These are phyloP conservation scores for Cremastinae sp. DNA, from an alignment of 2,888 invertebrate species.

Conservation along the genomic window DNA sequence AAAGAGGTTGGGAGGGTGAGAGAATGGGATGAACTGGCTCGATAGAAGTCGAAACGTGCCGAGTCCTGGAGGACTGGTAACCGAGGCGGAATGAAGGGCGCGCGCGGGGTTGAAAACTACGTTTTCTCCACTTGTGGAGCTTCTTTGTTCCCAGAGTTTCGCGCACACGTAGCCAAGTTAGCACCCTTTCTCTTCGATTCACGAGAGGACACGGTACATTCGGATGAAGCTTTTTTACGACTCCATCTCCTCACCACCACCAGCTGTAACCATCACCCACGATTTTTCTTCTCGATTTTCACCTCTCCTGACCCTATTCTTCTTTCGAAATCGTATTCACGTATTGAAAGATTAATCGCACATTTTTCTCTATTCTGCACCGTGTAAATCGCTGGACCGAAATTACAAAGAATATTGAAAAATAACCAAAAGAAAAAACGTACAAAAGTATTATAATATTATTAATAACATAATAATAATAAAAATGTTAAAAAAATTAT, in stretches of 20 bases:
- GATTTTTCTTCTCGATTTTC: conserved; percentile 6
- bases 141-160: conserved; percentile 54
- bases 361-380: background rate
- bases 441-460: no score
- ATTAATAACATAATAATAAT: no score
- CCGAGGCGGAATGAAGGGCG: background rate
- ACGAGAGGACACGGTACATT: background rate
- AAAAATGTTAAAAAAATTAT: no score
- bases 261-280: background rate
- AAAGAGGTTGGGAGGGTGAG: background rate
- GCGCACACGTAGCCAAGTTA: conserved; percentile 32
- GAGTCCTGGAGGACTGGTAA: background rate
- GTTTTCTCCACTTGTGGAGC: conserved; percentile 60
- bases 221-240: conserved; percentile 32
- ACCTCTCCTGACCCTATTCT: background rate
- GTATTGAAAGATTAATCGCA: conserved; percentile 22
- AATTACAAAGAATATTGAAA: no score
- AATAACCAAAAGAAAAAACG: no score
- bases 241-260: conserved; percentile 37
- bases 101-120: conserved; percentile 47
- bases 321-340: conserved; percentile 19
- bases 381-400: no score
- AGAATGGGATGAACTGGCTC: conserved; percentile 9
- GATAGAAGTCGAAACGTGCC: conserved; percentile 15
- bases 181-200: conserved; percentile 31